Percentiles rank a stretch among this genome's conserved stretches.
phyloP scores from a whole-genome alignment of 2,888 invertebrate genomes.

The Elegia similella region DNA sequence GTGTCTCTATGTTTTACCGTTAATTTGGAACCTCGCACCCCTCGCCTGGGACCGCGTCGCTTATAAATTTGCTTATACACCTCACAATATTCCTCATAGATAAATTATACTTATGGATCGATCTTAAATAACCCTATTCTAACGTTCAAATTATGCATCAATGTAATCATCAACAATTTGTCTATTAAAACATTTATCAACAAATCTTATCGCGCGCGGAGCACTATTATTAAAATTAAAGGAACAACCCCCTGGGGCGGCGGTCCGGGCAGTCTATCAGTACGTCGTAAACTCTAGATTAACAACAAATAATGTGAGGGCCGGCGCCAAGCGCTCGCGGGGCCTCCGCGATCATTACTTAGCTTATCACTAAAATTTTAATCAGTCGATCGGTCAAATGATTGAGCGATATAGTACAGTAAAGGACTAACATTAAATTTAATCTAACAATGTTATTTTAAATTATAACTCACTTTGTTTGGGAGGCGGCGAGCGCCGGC shows the following conservation, averaged over 20 bases:
- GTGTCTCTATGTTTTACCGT: constrained; percentile 64
- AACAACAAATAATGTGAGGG: constrained; percentile 52
- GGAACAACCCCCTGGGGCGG: constrained; percentile 52
- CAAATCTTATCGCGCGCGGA: constrained; percentile 60
- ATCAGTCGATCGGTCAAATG: constrained; percentile 82
- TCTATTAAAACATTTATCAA: constrained; percentile 73
- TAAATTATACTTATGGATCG: constrained; percentile 81
- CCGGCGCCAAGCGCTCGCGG: constrained; percentile 35
- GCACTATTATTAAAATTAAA: constrained; percentile 56
- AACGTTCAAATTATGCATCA: constrained; percentile 78
- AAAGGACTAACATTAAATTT: constrained; percentile 82
- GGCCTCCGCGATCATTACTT: constrained; percentile 64
- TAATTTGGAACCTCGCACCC: constrained; percentile 72
- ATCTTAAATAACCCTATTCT: constrained; percentile 81
- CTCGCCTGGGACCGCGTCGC: constrained; percentile 67
- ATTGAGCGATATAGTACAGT: constrained; percentile 82
- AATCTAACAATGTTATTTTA: constrained; percentile 81
- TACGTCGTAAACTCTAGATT: constrained; percentile 65
- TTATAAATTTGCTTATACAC: constrained; percentile 70
- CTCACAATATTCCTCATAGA: constrained; percentile 72
- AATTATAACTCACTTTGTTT: constrained; percentile 78
- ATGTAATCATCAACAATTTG: constrained; percentile 72
- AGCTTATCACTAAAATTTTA: constrained; percentile 82
- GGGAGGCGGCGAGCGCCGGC: constrained; percentile 54
- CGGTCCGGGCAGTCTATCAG: constrained; percentile 51